These are phyloP conservation scores for Nixonia krombeini DNA, from an alignment of 1,140 invertebrate genomes.

Conservation along the genomic window DNA sequence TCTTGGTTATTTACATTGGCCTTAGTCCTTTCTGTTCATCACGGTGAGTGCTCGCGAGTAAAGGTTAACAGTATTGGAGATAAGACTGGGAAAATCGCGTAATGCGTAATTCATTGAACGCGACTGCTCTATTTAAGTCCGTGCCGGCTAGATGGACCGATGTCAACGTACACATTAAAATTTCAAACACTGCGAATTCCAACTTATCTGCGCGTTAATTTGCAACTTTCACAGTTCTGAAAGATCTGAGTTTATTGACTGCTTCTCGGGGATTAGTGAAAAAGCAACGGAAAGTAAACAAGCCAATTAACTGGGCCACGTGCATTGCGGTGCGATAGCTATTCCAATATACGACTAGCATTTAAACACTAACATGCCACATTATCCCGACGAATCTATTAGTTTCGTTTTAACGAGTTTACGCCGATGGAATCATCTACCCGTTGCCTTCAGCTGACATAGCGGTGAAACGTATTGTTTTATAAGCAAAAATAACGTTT, in stretches of 20 bases:
- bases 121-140: slow-evolving; percentile 12
- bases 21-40: slow-evolving; percentile 50
- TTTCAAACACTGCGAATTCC: slow-evolving; percentile 6
- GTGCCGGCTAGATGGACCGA: slow-evolving; percentile 4
- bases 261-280: slow-evolving; percentile 28
- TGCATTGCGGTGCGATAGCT: slow-evolving; percentile 27
- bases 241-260: too few species aligned
- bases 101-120: slow-evolving; percentile 52
- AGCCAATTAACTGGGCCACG: slow-evolving; percentile 54
- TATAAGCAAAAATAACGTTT: too few species aligned
- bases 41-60: slow-evolving; percentile 52
- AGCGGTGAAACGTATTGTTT: too few species aligned
- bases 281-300: slow-evolving; percentile 43
- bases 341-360: slow-evolving; percentile 11
- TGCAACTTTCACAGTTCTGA: slow-evolving; percentile 4
- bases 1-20: slow-evolving; percentile 54
- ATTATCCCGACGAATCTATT: too few species aligned
- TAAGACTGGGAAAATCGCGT: slow-evolving; percentile 50
- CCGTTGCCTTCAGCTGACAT: too few species aligned
- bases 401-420: too few species aligned
- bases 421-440: too few species aligned
- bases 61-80: slow-evolving; percentile 60
- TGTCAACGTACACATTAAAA: background rate
- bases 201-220: slow-evolving; percentile 24
- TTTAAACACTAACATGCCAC: background rate